These are phyloP conservation scores for Kradibia gibbosae DNA, from an alignment of 1,140 invertebrate genomes.

Conservation along the genomic window DNA sequence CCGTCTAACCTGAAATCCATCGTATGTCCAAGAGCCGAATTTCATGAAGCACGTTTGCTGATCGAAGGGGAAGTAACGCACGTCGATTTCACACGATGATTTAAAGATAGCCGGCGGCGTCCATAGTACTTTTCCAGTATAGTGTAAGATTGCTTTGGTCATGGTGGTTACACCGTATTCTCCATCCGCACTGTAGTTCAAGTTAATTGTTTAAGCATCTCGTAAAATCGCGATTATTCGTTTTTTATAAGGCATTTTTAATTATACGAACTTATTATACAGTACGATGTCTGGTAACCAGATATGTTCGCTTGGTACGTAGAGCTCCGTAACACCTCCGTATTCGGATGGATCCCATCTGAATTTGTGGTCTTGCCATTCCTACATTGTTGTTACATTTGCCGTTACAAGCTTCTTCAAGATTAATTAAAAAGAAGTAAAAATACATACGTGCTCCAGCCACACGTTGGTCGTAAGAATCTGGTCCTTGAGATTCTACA, in stretches of 20 bases:
- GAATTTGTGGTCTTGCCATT: conserved; percentile 98
- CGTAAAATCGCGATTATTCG: background rate
- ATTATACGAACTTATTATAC: conserved; percentile 92
- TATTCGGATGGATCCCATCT: conserved; percentile 96
- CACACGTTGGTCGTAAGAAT: conserved; percentile 97
- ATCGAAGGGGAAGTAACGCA: conserved; percentile 97
- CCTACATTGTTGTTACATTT: conserved; percentile 72
- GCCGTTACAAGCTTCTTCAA: no score
- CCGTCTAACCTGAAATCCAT: conserved; percentile 87
- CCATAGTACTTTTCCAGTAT: conserved; percentile 92
- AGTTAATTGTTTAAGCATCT: background rate
- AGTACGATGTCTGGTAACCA: conserved; percentile 97
- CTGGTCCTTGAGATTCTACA: conserved; percentile 96
- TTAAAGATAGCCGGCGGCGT: conserved; percentile 98
- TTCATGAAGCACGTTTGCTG: conserved; percentile 97
- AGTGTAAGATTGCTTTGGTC: conserved; percentile 95
- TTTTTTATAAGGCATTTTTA: background rate
- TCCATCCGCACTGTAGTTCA: conserved; percentile 88
- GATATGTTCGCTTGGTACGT: conserved; percentile 93
- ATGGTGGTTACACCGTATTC: conserved; percentile 98
- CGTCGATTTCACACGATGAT: conserved; percentile 97
- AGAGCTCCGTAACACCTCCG: conserved; percentile 93
- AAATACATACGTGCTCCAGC: conserved; percentile 94
- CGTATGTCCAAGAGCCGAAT: conserved; percentile 98
- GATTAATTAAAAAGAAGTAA: no score